Evolutionary conservation across 2,888 invertebrate genomes (phyloP), one percentile per base, ranked within the genome.

Genomic region (Druceiella hillmani): DNA sequence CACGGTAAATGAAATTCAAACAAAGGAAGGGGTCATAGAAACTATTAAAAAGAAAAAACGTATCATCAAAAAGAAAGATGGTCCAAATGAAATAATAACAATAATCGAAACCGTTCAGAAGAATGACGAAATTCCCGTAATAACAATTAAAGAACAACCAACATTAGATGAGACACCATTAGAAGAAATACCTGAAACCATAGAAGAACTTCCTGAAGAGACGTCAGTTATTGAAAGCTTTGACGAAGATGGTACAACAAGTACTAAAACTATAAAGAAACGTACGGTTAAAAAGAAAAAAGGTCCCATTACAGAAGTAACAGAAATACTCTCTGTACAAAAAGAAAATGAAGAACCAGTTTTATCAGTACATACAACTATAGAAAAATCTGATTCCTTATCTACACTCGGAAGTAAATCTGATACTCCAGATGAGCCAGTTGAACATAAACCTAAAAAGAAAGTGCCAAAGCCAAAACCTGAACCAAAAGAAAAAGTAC

Each of bases 31-130:
- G 22, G 34, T 24, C 12, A 14, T 7, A 3, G 16, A 11, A 15
- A 40, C 27, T 26, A n/a, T 7, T 30, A 20, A 3, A 17, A 11
- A 17, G 17, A 49, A 54, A 32, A 60, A 56, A 40, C 55, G 55
- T 4, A 45, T 57, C 2, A 58, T 62, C 17, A 66, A 62, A 40
- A 61, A 55, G 38, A 44, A 53, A 34, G 53, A 50, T 35, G 40
- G 57, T 30, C 54, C 55, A 29, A 52, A 52, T 30, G 58, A 60
- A 15, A 62, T 68, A 52, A 57, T 58, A 25, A 68, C 64, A 10
- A 62, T 64, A 54, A 66, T 74, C 46, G 60, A 64, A 47, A 72
- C 68, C 1, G 50, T 66, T 16, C 65, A 69, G 45, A 68, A 69
- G 54, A 66, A 66, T 40, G 65, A 64, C 27, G 61, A 71, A 50